Conservation (phyloP, 2,888 invertebrate genomes). For the Petrophora chlorosata region DNA sequence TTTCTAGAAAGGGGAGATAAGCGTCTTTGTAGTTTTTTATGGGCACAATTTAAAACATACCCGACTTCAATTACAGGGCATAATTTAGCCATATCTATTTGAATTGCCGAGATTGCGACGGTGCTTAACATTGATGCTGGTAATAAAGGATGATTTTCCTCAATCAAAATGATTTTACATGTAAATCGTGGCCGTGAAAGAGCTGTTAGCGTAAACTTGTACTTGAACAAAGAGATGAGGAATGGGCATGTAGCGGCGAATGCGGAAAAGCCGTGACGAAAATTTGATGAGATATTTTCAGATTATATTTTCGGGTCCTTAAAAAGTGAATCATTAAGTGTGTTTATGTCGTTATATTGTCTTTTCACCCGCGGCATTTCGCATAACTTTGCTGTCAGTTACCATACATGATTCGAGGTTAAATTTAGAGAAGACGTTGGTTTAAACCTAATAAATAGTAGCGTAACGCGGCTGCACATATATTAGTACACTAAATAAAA, state of each 20-base stretch:
- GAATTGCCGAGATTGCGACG: slow-evolving; percentile 27
- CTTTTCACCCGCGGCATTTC: not conserved
- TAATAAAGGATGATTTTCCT: slow-evolving; percentile 54
- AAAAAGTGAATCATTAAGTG: slow-evolving; percentile 24
- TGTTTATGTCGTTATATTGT: not conserved
- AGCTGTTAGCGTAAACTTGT: slow-evolving; percentile 39
- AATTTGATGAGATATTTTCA: slow-evolving; percentile 33
- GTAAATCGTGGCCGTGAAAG: slow-evolving; percentile 44
- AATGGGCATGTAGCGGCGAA: slow-evolving; percentile 25
- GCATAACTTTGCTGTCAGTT: not conserved
- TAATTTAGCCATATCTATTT: slow-evolving; percentile 27
- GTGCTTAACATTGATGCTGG: slow-evolving; percentile 45
- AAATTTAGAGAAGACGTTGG: too few relatives aligned
- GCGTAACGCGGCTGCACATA: too few relatives aligned
- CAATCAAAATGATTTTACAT: slow-evolving; percentile 53
- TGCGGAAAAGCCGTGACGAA: slow-evolving; percentile 38
- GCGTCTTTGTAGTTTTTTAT: slow-evolving; percentile 29
- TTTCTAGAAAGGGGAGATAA: slow-evolving; percentile 57
- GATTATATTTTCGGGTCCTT: slow-evolving; percentile 22
- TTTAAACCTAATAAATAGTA: too few relatives aligned
- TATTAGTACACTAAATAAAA: too few relatives aligned
- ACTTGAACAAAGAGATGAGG: slow-evolving; percentile 37
- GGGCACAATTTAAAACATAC: slow-evolving; percentile 24
- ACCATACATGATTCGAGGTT: too few relatives aligned
- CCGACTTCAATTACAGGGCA: slow-evolving; percentile 30